phyloP scores from a whole-genome alignment of 2,113 vertebrate species.

The Sinocyclocheilus anshuiensis region DNA sequence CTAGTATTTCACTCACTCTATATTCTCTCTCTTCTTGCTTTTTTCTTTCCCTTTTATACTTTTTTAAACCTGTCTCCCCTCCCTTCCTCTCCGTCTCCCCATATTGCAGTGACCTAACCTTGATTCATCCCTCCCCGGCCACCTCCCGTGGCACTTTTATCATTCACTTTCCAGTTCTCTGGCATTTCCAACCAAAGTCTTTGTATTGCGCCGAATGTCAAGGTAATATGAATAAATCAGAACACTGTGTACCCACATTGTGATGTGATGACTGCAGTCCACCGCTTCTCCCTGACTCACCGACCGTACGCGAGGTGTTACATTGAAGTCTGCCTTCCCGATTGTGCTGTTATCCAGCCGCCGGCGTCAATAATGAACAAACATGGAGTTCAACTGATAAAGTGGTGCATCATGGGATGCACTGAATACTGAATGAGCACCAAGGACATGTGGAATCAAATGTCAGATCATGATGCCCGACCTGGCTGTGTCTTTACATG shows the following conservation, averaged over 20 bases:
- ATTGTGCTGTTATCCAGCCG: background rate
- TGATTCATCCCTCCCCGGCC: background rate
- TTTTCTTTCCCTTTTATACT: constrained; percentile 1
- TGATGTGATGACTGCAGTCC: constrained; percentile 22
- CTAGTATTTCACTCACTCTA: constrained; percentile 5
- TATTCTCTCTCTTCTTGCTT: constrained; percentile 14
- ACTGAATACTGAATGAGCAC: constrained; percentile 14
- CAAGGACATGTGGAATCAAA: constrained; percentile 19
- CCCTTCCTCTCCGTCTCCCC: constrained; percentile 19
- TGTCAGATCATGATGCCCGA: background rate
- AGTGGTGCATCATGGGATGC: background rate
- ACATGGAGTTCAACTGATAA: constrained; percentile 48
- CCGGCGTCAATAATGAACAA: constrained; percentile 61
- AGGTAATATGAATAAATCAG: constrained; percentile 13
- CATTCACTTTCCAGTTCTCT: constrained; percentile 3
- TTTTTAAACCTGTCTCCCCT: constrained; percentile 34
- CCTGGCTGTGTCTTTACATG: background rate
- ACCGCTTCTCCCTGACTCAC: constrained; percentile 4
- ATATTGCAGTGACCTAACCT: constrained; percentile 2
- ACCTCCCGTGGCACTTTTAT: constrained; percentile 5
- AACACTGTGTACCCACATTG: background rate
- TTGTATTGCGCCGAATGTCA: background rate
- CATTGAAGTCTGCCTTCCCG: background rate
- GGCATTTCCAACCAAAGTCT: constrained; percentile 11
- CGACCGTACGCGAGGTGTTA: background rate